Percentiles rank a stretch among this genome's conserved stretches.
These are phyloP conservation scores for Caerostris darwini DNA, from an alignment of 1,140 invertebrate species.

Conservation along the genomic window DNA sequence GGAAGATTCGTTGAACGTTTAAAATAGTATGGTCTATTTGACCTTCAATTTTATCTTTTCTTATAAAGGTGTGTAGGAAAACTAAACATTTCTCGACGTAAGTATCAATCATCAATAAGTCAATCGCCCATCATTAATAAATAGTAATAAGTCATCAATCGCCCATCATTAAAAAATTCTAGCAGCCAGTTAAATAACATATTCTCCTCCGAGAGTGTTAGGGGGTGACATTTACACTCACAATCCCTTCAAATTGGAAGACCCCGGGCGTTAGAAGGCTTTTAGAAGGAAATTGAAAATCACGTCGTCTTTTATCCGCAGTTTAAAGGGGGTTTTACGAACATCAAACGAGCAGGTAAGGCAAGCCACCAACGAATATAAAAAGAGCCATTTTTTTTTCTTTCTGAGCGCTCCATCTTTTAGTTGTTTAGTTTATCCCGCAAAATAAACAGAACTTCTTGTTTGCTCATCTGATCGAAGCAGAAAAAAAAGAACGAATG, in stretches of 20 bases:
- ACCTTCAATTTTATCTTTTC: no score
- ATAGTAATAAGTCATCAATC: no score
- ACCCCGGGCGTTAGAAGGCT: neutral
- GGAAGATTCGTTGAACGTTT: no score
- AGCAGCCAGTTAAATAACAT: neutral
- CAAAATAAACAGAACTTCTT: slow-evolving; percentile 41
- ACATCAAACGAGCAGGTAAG: neutral
- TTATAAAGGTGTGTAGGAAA: no score
- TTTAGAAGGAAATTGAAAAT: slow-evolving; percentile 41
- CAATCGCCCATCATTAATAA: no score
- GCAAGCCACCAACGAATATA: no score
- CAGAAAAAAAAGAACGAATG: neutral
- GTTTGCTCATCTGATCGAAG: slow-evolving; percentile 13
- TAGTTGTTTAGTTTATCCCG: slow-evolving; percentile 46
- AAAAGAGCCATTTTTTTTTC: neutral
- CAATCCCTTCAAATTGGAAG: neutral
- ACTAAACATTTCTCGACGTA: no score
- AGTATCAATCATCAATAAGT: no score
- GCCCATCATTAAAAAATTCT: no score
- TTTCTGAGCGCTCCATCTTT: slow-evolving; percentile 13
- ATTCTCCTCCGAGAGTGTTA: neutral
- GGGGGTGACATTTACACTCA: slow-evolving; percentile 4
- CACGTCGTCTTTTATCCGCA: neutral
- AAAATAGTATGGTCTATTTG: no score
- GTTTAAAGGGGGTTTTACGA: neutral